Base-by-base conservation (phyloP, 37 sponge, comb jelly and placozoan genomes). In the Haliclona indistincta region DNA sequence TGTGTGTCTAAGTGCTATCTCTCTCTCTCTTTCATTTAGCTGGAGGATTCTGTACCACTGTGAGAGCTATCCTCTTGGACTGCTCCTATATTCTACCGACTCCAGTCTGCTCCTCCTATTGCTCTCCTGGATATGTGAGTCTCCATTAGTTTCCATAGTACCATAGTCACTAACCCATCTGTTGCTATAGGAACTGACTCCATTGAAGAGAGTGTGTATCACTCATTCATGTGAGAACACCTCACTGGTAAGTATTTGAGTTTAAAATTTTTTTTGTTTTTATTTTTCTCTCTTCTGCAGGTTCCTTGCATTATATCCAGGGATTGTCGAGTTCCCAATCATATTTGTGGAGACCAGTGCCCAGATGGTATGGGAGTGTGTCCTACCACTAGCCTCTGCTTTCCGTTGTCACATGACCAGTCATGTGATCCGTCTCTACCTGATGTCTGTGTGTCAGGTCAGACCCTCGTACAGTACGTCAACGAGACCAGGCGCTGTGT, bases 391-490 rank as follows among this genome's bases (percentile, higher is more conserved):
- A 73, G 86, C 43, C 3, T 79, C 2, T 94, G 95, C 65, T 72
- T 84, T 56, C 28, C 86, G 30, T 53, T 43, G n/a, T 34, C 84
- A 26, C 68, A 80, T 51, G 25, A 61, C 13, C 38, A 63, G 38
- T 67, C 89, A 62, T 94, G 95, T 86, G 95, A 94, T 56, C 54
- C 71, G 23, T n/a, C n/a, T n/a, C n/a, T n/a, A n/a, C n/a, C n/a
- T n/a, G 69, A 80, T 37, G 54, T 81, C 7, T 94, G 95, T 30
- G 80, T 89, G 15, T 29, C 37, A 15, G 91, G 85, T 17, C 84
- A 94, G 64, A 75, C 76, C 15, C 73, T 89, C 25, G 81, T 87
- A 29, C 79, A 89, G 58, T 26, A 41, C 30, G 43, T 26, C 33
- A 52, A 83, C 47, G 58, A 63, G 4, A 43, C 64, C 13, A 53